Base-by-base conservation (phyloP, 2,113 vertebrate species). In the Limnothrissa miodon region DNA sequence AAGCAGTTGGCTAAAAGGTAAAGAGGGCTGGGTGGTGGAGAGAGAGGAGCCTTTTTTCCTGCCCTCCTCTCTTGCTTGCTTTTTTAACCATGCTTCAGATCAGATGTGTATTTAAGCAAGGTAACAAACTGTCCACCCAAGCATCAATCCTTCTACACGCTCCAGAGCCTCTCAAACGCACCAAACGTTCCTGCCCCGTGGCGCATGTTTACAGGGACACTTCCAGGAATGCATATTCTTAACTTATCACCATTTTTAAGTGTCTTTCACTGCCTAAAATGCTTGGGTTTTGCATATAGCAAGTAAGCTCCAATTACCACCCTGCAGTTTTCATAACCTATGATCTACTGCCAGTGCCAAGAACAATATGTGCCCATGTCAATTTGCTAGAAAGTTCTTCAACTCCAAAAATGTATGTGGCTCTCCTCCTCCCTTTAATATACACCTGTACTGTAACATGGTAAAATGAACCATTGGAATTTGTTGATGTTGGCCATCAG, bases 151-250 rank as follows among this genome's bases (percentile, higher is more conserved):
- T 62, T 29, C 29, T 17, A 23, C 9, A 59, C 48, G 25, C 56
- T 17, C 23, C 42, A 79, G 11, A 25, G 53, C 62, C 42, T 74
- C 82, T 81, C 39, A 17, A 85, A 51, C 42, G 11, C 17, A 44
- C 66, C 78, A 29, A 6, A 45, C 46, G 44, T 29, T 53, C 45
- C 42, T 70, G 62, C 78, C 36, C 3, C 25, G 11, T 21, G 46
- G 78, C 1, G 25, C 83, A 48, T 85, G 59, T 87, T 85, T 87
- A 85, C 80, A 84, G 0, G 21, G 70, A 84, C 82, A 81, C 45
- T 83, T 85, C 84, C 83, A 85, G 51, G 83, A 81, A 81, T 88
- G 84, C 80, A 25, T 11, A 9, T 66, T 29, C 1, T 29, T 11
- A 29, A 25, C 29, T n/a, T 66, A 11, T 3, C 17, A 66, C 29